Evolutionary conservation across 1,140 invertebrate species (phyloP), one percentile per base, ranked within the genome.

Genomic region (Pissodes strobi): DNA sequence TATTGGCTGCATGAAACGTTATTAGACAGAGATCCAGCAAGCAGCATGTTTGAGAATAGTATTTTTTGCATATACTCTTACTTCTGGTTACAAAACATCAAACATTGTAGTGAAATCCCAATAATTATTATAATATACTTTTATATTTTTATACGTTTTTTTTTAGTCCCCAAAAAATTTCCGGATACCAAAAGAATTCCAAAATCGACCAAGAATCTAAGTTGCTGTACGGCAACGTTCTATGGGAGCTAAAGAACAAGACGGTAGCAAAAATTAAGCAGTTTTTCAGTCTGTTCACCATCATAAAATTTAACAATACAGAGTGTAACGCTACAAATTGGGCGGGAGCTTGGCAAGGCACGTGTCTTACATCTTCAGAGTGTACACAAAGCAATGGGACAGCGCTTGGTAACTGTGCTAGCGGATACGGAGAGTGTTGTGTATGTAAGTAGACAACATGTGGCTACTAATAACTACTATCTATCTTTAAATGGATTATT

Each of bases 221-320:
- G 30, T 56, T 73, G 51, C 65, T 72, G 12, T 53, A 67, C 19
- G 38, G 53, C 25, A 43, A 66, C 9, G 53, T 39, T 39, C 56
- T 74, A 15, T 60, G 68, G 62, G 37, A 39, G 8, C 53, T 74
- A 8, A 73, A 71, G 49, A 75, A 76, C 53, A 74, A 74, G 39
- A 74, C 69, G 1, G 68, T 68, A 18, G 46, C 46, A 2, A 71
- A 74, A 34, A 68, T 68, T 1, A 81, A 82, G 49, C 79, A 82
- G 13, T 82, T 90, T 70, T 79, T 90, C 34, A 87, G 85, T 71
- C 76, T 92, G 0, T 90, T 92, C 71, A 85, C 88, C 49, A 81
- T 90, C n/a, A 83, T 91, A 18, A 82, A 86, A 57, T 90, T 91
- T 73, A 80, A 85, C 13, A 89, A 90, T 71, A 82, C 81, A 1